A percentile compares a stretch with the other conserved stretches of the same genome.
Conservation (phyloP, 2,113 vertebrate species). For the Chloropsis hardwickii region DNA sequence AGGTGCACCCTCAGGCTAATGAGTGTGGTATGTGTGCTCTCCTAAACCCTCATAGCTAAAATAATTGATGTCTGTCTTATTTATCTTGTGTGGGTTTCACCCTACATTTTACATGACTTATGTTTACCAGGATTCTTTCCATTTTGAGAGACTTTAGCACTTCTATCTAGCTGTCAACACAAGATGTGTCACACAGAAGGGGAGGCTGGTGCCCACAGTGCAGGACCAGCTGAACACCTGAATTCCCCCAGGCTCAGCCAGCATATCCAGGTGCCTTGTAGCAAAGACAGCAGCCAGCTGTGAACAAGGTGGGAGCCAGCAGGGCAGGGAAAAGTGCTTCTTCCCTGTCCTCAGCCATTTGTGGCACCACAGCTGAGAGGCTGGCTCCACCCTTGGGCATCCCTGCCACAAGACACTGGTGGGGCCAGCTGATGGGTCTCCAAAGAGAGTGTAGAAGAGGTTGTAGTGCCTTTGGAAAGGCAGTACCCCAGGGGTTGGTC, state of each 20-base stretch:
- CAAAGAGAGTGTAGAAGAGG: neutral
- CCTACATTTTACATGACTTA: neutral
- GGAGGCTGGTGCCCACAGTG: neutral
- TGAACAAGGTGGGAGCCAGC: neutral
- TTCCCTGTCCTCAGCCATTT: neutral
- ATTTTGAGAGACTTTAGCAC: neutral
- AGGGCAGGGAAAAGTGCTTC: neutral
- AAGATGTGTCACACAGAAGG: neutral
- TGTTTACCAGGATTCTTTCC: neutral
- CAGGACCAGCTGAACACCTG: neutral
- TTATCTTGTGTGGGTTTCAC: neutral
- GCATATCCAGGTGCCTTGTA: neutral
- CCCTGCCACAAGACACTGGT: neutral
- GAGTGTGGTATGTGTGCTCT: neutral
- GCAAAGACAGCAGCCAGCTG: neutral
- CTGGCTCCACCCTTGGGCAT: neutral
- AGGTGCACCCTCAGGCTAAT: neutral
- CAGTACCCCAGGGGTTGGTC: rapidly evolving
- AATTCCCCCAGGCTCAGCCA: neutral
- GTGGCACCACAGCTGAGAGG: neutral
- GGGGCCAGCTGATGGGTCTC: neutral
- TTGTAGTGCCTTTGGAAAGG: neutral
- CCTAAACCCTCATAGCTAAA: neutral
- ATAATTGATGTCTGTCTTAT: neutral
- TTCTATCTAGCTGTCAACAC: neutral